Base-by-base conservation (phyloP, 2,888 invertebrate genomes). In the Nomada fabriciana region DNA sequence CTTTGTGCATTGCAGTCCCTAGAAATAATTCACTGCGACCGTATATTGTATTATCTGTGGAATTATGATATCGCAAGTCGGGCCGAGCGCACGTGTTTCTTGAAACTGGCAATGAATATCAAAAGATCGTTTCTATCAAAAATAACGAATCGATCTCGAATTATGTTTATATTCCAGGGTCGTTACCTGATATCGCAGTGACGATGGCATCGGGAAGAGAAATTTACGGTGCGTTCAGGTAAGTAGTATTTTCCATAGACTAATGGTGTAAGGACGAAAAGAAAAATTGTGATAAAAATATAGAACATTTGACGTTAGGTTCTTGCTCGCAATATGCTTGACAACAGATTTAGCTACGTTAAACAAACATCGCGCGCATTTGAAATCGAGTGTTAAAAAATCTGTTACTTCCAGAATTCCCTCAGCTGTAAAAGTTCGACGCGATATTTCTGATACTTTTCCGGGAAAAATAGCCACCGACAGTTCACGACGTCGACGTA, bases 201-300 rank as follows among this genome's bases (percentile, higher is more conserved):
- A 91, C 91, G 77, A 91, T 91, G 91, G 91, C 90, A 77, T 91
- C 92, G 63, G 91, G 91, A 71, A 87, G 90, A 70, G 91, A 91
- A 84, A 91, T 91, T 74, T 91, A 92, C 83, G 91, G 90, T 61
- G 90, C 90, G 60, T 91, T 92, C 86, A 91, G 91, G 91, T 91
- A 76, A 82, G 77, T 15, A 20, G 29, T 52, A 13, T 47, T 47
- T 47, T 13, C 15, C 42, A 29, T 36, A 36, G 11, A 18, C 5
- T 18, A 11, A 23, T 18, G 29, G 36, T 13, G n/a, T 7, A 0
- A 7, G 10, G 25, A 61, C 10, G 53, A n/a, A 20, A 20, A 53
- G 2, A 20, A n/a, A 23, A 11, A 59, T 36, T 5, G 36, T 36
- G 11, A 0, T 9, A 9, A 15, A 36, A 11, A 76, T 5, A 10